phyloP scores from a whole-genome alignment of 1,140 invertebrate species.

The Drosophila pandora region DNA sequence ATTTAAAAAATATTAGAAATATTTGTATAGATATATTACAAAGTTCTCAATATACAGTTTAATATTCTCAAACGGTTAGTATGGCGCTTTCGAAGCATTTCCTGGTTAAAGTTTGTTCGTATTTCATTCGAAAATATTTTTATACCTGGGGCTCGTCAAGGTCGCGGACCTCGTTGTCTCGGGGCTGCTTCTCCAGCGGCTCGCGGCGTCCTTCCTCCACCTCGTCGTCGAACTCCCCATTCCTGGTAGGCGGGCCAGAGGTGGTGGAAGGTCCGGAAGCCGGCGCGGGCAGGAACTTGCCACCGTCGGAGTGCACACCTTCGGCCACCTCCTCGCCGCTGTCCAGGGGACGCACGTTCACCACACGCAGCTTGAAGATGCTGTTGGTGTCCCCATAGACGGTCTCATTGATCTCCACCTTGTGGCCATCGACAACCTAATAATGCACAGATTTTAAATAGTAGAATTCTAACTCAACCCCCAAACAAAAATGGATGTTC shows the following conservation, averaged over 20 bases:
- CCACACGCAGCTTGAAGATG: conserved; percentile 75
- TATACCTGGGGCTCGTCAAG: conserved; percentile 70
- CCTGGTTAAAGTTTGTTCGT: conserved; percentile 43
- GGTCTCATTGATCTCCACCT: conserved; percentile 79
- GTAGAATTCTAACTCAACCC: no score
- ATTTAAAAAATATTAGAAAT: conserved; percentile 72
- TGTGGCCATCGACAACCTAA: conserved; percentile 79
- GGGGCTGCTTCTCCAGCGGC: conserved; percentile 58
- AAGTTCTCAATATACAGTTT: conserved; percentile 64
- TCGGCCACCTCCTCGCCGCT: conserved; percentile 70
- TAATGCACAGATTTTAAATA: no score
- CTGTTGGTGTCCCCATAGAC: conserved; percentile 70
- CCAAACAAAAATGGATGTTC: no score
- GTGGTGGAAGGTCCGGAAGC: conserved; percentile 20
- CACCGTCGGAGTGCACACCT: conserved; percentile 40
- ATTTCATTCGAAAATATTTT: conserved; percentile 23
- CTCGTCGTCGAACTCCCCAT: conserved; percentile 54
- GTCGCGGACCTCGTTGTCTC: conserved; percentile 67
- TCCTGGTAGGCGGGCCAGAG: conserved; percentile 35
- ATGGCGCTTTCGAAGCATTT: conserved; percentile 59
- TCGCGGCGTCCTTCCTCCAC: conserved; percentile 55
- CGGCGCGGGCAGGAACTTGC: conserved; percentile 19
- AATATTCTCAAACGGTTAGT: conserved; percentile 57
- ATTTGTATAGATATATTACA: conserved; percentile 67
- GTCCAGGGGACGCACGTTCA: conserved; percentile 76